phyloP scores from a whole-genome alignment of 2,113 vertebrate genomes.

The Chlorodrepanis virens region DNA sequence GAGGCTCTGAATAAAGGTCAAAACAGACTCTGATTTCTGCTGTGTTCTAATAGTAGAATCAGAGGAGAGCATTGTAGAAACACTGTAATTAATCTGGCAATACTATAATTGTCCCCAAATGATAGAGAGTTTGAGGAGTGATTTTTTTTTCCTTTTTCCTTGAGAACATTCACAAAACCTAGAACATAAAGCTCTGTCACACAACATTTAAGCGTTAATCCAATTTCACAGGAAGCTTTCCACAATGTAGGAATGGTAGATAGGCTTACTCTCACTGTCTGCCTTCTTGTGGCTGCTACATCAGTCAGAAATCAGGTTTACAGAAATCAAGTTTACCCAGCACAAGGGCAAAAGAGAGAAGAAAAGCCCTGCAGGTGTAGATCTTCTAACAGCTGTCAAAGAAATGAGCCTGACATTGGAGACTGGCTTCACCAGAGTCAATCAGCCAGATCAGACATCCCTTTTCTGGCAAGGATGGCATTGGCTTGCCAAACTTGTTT shows the following conservation, averaged over 20 bases:
- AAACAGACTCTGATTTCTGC: conserved; percentile 30
- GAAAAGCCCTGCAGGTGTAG: background rate
- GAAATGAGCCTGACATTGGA: background rate
- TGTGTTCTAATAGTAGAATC: conserved; percentile 19
- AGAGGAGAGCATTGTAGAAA: conserved; percentile 17
- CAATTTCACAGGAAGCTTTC: background rate
- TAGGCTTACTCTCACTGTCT: background rate
- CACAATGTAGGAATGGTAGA: background rate
- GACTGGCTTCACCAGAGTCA: background rate
- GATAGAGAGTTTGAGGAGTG: background rate
- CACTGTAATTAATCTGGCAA: conserved; percentile 37
- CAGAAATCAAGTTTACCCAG: background rate
- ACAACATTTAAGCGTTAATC: background rate
- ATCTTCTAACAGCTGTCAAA: background rate
- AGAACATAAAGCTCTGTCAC: background rate
- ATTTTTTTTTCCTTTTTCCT: background rate
- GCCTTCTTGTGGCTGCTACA: background rate
- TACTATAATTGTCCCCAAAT: conserved; percentile 20
- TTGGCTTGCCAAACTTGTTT: background rate
- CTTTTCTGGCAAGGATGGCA: background rate
- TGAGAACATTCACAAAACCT: conserved; percentile 19
- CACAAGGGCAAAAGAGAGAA: background rate
- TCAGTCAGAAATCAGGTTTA: background rate
- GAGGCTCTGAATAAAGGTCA: conserved; percentile 54
- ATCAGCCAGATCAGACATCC: background rate